Percentiles rank a stretch among this genome's conserved stretches.
Conservation (phyloP, 2,888 invertebrate species). For the Lasioglossum calceatum region DNA sequence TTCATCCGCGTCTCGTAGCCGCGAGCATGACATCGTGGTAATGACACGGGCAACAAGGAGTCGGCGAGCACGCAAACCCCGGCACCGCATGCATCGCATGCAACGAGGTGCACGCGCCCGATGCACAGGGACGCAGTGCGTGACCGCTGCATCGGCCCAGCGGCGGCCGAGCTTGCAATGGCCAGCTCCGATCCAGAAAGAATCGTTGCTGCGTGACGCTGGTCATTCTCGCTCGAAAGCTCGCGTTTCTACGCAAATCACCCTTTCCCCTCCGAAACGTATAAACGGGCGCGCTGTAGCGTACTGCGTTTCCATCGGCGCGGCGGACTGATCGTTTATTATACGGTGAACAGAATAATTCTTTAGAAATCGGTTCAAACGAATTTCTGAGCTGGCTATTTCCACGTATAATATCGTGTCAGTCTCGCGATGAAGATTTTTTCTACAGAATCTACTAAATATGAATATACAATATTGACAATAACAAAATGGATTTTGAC, state of each 20-base stretch:
- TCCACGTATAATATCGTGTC: not conserved
- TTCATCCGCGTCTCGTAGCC: constrained; percentile 47
- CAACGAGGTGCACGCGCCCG: constrained; percentile 56
- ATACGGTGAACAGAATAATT: not conserved
- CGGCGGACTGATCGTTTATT: not conserved
- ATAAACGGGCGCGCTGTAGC: not conserved
- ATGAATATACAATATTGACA: too few species aligned
- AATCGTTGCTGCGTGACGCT: constrained; percentile 55
- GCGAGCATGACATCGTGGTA: constrained; percentile 67
- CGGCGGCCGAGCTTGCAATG: constrained; percentile 58
- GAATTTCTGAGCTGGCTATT: not conserved
- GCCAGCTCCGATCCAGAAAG: constrained; percentile 44
- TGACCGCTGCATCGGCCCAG: constrained; percentile 64
- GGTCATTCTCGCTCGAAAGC: constrained; percentile 55
- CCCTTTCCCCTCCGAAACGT: constrained; percentile 2
- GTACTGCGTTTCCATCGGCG: not conserved
- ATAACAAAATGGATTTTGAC: too few species aligned
- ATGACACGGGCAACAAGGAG: constrained; percentile 57
- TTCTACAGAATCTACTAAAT: too few species aligned
- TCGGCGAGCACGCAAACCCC: constrained; percentile 44
- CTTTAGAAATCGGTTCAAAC: not conserved
- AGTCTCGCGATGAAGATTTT: not conserved
- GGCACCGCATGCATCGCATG: constrained; percentile 32
- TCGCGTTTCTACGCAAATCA: constrained; percentile 35
- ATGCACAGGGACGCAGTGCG: constrained; percentile 68